phyloP scores from a whole-genome alignment of 2,888 invertebrate species.

The Hypercompe scribonia region DNA sequence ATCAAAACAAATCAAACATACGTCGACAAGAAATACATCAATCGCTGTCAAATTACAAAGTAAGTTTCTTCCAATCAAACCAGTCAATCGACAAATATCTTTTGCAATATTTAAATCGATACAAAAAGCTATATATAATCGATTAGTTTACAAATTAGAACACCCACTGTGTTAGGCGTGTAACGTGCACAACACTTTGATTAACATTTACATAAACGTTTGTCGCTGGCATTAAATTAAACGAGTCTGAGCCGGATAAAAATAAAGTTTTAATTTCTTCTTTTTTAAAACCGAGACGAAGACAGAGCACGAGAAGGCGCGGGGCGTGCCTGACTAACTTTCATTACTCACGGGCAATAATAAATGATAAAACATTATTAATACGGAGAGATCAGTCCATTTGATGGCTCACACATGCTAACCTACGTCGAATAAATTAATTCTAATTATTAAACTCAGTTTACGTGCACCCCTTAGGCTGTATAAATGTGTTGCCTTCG shows the following conservation, averaged over 20 bases:
- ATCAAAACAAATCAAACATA: slow-evolving; percentile 9
- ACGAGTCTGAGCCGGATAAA: slow-evolving; percentile 65
- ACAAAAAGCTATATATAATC: slow-evolving; percentile 51
- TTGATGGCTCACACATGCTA: slow-evolving; percentile 78
- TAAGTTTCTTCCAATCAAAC: slow-evolving; percentile 52
- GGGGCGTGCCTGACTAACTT: slow-evolving; percentile 84
- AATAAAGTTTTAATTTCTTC: slow-evolving; percentile 76
- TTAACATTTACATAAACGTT: slow-evolving; percentile 70
- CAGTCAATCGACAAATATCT: slow-evolving; percentile 29
- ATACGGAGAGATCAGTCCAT: slow-evolving; percentile 80
- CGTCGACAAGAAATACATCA: slow-evolving; percentile 46
- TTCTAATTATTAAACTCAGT: slow-evolving; percentile 80
- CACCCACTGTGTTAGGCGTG: slow-evolving; percentile 62
- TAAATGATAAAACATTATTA: slow-evolving; percentile 87
- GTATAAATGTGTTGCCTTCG: slow-evolving; percentile 41
- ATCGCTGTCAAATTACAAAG: slow-evolving; percentile 51
- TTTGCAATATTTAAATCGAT: slow-evolving; percentile 53
- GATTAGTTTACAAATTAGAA: slow-evolving; percentile 57
- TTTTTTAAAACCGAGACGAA: slow-evolving; percentile 76
- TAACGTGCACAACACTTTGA: slow-evolving; percentile 51
- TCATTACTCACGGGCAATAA: slow-evolving; percentile 85
- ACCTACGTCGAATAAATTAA: slow-evolving; percentile 81
- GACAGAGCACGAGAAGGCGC: slow-evolving; percentile 79
- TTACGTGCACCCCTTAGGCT: slow-evolving; percentile 57
- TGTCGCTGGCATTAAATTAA: slow-evolving; percentile 77